These are phyloP conservation scores for Enteromius viviparus DNA, from an alignment of 2,797 vertebrate genomes.

Conservation along the genomic window DNA sequence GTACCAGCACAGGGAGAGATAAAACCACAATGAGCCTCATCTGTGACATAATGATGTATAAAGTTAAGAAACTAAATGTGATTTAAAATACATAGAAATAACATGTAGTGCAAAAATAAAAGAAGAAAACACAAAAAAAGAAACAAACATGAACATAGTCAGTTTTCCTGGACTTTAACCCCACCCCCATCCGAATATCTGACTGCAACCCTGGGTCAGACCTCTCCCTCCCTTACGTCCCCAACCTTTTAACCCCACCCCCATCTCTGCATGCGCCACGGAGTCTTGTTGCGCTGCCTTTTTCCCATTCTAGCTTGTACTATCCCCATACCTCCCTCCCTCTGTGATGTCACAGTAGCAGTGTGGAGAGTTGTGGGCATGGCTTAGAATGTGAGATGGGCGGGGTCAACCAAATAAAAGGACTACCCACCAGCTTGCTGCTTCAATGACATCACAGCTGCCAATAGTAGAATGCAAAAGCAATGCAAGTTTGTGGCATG, in stretches of 20 bases:
- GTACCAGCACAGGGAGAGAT: conserved; percentile 84
- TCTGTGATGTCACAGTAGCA: conserved; percentile 80
- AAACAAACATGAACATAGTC: conserved; percentile 64
- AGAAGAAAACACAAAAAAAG: conserved; percentile 37
- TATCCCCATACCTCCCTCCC: conserved; percentile 56
- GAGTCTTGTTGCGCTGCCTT: conserved; percentile 80
- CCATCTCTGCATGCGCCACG: conserved; percentile 81
- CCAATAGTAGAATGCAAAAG: conserved; percentile 91
- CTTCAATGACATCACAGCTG: conserved; percentile 83
- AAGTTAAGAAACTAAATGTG: conserved; percentile 72
- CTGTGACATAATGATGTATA: conserved; percentile 79
- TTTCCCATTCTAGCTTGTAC: conserved; percentile 81
- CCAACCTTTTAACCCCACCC: conserved; percentile 31
- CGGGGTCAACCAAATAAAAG: conserved; percentile 16
- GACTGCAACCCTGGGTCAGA: conserved; percentile 84
- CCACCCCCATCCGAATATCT: conserved; percentile 70
- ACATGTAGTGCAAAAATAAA: conserved; percentile 56
- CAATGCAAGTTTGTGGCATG: conserved; percentile 92
- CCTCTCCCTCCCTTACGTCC: conserved; percentile 61
- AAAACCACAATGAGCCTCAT: conserved; percentile 78
- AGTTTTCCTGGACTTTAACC: conserved; percentile 70
- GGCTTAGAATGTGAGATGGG: conserved; percentile 49
- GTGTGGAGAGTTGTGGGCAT: conserved; percentile 65
- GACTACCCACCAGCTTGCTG: conserved; percentile 67
- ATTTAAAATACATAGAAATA: conserved; percentile 63